A percentile compares a stretch with the other conserved stretches of the same genome.
Conservation (phyloP, 2,113 vertebrate species). For the Onychostruthus taczanowskii region DNA sequence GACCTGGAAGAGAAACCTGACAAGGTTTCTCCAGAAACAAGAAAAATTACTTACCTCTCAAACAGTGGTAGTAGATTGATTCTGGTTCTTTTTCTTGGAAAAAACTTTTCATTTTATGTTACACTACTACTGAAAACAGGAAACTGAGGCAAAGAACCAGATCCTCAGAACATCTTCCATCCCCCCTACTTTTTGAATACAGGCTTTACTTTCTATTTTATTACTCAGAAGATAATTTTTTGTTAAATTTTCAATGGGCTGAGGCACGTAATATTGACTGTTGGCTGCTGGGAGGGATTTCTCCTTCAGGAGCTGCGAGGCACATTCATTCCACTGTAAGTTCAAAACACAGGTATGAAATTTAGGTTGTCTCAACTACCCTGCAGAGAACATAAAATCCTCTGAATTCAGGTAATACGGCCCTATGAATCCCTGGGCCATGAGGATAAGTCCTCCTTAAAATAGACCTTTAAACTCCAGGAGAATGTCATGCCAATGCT, state of each 20-base stretch:
- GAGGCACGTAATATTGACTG: neutral
- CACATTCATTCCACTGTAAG: neutral
- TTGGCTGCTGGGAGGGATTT: neutral
- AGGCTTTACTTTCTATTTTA: neutral
- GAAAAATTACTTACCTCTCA: neutral
- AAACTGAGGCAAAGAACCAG: neutral
- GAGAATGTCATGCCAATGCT: neutral
- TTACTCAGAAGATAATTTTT: neutral
- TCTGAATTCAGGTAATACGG: neutral
- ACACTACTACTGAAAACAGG: neutral
- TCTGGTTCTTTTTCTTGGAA: neutral
- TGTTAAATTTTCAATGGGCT: neutral
- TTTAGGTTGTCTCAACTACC: neutral
- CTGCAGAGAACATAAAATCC: neutral
- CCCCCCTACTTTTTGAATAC: neutral
- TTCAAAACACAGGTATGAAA: neutral
- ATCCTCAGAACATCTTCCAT: neutral
- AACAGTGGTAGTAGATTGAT: neutral
- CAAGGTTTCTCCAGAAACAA: neutral
- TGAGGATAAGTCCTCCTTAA: neutral
- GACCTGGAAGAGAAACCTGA: neutral
- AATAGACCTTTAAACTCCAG: neutral
- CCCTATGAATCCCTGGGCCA: neutral
- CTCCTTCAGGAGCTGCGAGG: neutral
- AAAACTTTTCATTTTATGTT: neutral